A percentile compares a stretch with the other conserved stretches of the same genome.
phyloP scores from a whole-genome alignment of 1,140 invertebrate species.

The Brachionus koreanus region DNA sequence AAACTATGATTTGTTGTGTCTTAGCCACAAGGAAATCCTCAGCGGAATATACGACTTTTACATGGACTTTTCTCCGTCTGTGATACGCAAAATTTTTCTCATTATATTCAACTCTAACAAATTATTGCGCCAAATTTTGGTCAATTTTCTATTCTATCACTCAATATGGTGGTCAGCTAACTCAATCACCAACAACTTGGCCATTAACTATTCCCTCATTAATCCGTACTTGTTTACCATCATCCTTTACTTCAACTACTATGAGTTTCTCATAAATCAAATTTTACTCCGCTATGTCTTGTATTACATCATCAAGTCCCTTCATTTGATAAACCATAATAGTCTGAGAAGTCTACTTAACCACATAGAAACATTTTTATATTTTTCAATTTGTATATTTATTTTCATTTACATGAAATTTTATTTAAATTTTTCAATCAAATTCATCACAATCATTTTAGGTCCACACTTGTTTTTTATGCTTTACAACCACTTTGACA shows the following conservation, averaged over 20 bases:
- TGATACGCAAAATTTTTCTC: neutral
- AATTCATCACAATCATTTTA: neutral
- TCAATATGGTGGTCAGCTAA: conserved; percentile 23
- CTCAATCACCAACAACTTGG: conserved; percentile 11
- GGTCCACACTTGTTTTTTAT: neutral
- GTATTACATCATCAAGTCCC: neutral
- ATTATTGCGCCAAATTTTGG: neutral
- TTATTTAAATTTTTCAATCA: neutral
- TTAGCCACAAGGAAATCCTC: conserved; percentile 5
- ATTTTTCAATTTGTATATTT: neutral
- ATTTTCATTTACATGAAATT: conserved; percentile 8
- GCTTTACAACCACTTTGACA: conserved; percentile 14
- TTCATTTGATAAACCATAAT: neutral
- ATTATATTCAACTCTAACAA: neutral
- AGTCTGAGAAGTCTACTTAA: neutral
- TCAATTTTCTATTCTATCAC: conserved; percentile 21
- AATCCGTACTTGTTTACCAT: neutral
- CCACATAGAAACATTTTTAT: neutral
- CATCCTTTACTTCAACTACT: conserved; percentile 21
- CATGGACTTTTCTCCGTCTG: conserved; percentile 12
- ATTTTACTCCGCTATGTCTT: neutral
- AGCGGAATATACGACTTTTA: conserved; percentile 19
- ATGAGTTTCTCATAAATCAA: conserved; percentile 8
- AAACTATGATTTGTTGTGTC: neutral
- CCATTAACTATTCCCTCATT: conserved; percentile 14